Evolutionary conservation across 2,797 vertebrate species (phyloP).

Genomic region (Cheirogaleus major): DNA sequence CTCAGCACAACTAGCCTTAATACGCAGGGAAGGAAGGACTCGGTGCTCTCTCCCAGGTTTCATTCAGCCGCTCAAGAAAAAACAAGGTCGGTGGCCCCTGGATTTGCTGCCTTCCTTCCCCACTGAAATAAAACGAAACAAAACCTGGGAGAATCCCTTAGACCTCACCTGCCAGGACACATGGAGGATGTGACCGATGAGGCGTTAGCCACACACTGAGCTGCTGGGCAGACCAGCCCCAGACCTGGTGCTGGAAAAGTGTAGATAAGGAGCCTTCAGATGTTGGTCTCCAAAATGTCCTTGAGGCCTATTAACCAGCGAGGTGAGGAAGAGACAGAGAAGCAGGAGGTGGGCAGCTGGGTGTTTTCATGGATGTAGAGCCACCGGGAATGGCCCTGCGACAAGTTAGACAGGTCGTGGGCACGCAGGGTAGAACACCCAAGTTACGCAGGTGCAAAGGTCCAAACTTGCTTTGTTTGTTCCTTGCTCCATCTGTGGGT

Average conservation of each 20-base stretch:
- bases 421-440: fast-evolving
- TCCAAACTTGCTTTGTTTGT: neutral
- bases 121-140: neutral
- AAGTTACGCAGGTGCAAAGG: neutral
- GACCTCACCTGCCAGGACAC: neutral
- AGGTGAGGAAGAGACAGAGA: neutral
- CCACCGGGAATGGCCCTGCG: neutral
- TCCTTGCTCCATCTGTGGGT: neutral
- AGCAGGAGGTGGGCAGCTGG: neutral
- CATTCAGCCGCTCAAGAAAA: neutral
- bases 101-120: neutral
- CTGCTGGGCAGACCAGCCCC: neutral
- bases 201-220: neutral
- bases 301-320: neutral
- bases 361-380: neutral
- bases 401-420: neutral
- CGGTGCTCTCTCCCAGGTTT: neutral
- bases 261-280: neutral
- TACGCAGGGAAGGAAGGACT: neutral
- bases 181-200: neutral
- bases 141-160: neutral
- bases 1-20: neutral
- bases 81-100: neutral
- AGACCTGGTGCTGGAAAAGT: neutral
- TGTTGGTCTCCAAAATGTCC: neutral